Percentiles rank a stretch among this genome's conserved stretches.
phyloP scores from a whole-genome alignment of 2,113 vertebrate genomes.

The Gallinago media region DNA sequence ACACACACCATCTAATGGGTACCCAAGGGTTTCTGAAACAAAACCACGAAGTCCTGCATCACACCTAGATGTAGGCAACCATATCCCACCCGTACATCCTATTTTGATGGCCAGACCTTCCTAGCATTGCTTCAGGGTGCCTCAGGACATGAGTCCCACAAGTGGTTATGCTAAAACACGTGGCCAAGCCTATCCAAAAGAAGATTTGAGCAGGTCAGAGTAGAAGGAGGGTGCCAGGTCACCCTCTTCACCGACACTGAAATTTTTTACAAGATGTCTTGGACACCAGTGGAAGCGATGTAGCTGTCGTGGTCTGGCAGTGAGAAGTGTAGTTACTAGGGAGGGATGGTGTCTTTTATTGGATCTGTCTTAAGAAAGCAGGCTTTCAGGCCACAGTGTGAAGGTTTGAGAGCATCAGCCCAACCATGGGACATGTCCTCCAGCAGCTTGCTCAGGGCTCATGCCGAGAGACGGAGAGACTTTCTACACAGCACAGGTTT shows the following conservation, averaged over 20 bases:
- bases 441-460: neutral
- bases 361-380: neutral
- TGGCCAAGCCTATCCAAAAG: neutral
- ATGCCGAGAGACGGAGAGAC: neutral
- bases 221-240: neutral
- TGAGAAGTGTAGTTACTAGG: neutral
- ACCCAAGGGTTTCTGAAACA: neutral
- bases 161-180: neutral
- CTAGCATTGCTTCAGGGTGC: rapidly evolving
- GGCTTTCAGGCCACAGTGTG: neutral
- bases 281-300: neutral
- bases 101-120: neutral
- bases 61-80: neutral
- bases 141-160: neutral
- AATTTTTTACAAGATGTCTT: neutral
- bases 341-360: neutral
- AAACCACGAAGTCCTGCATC: too few species aligned
- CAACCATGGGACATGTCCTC: neutral
- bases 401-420: neutral
- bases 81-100: neutral
- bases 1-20: neutral
- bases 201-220: neutral
- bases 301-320: neutral
- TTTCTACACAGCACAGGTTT: neutral
- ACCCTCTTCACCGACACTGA: neutral